Evolutionary conservation across 1,140 invertebrate genomes (phyloP).

Genomic region (Drosophila parvula): DNA sequence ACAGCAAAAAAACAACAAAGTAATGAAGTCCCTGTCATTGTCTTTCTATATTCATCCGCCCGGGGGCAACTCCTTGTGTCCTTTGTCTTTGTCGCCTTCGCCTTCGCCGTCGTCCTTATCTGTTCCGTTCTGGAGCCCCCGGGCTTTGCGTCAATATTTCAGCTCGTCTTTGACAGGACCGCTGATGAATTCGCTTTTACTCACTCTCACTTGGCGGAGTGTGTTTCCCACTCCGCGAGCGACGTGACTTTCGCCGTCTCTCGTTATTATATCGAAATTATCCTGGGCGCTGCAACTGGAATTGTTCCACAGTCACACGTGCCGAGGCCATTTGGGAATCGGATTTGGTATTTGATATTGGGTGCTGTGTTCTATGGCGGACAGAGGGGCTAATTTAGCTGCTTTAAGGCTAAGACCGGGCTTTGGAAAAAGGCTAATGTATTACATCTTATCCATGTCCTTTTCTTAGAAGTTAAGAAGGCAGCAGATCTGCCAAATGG

Average conservation of each 20-base stretch:
- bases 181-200: constrained; percentile 72
- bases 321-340: constrained; percentile 39
- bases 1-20: constrained; percentile 4
- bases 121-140: constrained; percentile 18
- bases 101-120: constrained; percentile 25
- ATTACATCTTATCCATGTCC: background rate
- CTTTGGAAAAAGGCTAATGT: background rate
- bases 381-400: constrained; percentile 28
- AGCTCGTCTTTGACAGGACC: constrained; percentile 45
- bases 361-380: background rate
- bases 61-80: constrained; percentile 34
- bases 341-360: constrained; percentile 13
- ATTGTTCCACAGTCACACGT: constrained; percentile 70
- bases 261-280: constrained; percentile 75
- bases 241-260: constrained; percentile 69
- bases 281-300: constrained; percentile 56
- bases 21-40: constrained; percentile 24
- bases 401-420: background rate
- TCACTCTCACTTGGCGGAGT: constrained; percentile 2
- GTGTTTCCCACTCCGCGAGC: constrained; percentile 16
- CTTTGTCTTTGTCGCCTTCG: constrained; percentile 38
- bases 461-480: background rate
- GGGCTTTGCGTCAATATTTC: constrained; percentile 61
- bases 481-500: background rate
- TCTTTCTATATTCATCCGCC: constrained; percentile 49